phyloP scores from a whole-genome alignment of 2,113 vertebrate species.

The Mungos mungo region DNA sequence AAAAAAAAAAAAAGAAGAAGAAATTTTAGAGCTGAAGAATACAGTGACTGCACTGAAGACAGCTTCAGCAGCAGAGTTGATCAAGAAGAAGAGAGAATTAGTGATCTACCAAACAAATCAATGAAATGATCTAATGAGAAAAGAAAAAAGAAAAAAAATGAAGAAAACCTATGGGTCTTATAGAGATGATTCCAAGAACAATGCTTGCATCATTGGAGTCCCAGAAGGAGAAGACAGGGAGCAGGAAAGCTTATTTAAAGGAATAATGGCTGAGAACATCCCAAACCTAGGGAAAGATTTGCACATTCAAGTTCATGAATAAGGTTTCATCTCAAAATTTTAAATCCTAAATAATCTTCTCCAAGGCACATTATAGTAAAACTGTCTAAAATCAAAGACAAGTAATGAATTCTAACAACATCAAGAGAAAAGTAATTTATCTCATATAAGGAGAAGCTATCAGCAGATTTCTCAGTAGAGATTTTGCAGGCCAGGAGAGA shows the following conservation, averaged over 20 bases:
- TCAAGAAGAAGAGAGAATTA: not conserved
- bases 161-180: not conserved
- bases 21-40: not conserved
- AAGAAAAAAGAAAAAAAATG: not conserved
- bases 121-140: not conserved
- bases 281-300: not conserved
- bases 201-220: not conserved
- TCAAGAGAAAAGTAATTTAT: no score
- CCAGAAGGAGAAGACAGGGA: not conserved
- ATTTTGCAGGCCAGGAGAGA: no score
- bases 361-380: not conserved
- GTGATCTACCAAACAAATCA: not conserved
- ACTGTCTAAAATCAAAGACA: no score
- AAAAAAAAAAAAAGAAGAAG: not conserved
- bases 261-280: not conserved
- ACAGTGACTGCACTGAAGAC: not conserved
- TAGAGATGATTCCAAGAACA: not conserved
- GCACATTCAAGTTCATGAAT: not conserved
- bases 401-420: no score
- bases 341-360: not conserved
- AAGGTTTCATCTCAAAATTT: not conserved
- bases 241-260: not conserved
- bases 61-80: not conserved
- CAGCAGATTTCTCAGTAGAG: no score
- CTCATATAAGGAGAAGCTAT: no score